Evolutionary conservation across 2,888 invertebrate genomes (phyloP).

Genomic region (Syrista parreyssii): DNA sequence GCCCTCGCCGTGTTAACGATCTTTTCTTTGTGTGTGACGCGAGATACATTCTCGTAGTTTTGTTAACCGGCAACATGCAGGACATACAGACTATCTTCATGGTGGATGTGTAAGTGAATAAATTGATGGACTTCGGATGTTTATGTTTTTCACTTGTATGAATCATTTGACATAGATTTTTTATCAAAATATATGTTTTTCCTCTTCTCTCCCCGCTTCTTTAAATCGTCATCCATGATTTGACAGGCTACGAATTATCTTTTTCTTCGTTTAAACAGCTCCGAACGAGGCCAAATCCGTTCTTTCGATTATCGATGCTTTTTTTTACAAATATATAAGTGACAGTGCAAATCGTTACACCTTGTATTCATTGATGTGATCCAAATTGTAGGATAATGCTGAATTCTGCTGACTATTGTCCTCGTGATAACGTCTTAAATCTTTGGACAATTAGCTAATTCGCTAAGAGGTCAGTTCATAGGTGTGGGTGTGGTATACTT

Average conservation of each 20-base stretch:
- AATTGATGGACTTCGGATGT: background rate
- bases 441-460: background rate
- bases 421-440: background rate
- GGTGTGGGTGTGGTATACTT: background rate
- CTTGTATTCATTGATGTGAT: background rate
- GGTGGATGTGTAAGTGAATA: background rate
- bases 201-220: background rate
- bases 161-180: background rate
- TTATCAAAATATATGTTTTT: background rate
- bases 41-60: background rate
- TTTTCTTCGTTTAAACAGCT: background rate
- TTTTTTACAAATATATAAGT: background rate
- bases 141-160: background rate
- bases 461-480: background rate
- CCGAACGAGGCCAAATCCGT: background rate
- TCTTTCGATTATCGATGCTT: background rate
- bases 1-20: background rate
- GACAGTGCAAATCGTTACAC: background rate
- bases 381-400: background rate
- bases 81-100: slow-evolving; percentile 24
- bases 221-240: background rate
- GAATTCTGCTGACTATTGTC: background rate
- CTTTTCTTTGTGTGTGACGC: background rate
- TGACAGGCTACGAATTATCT: background rate
- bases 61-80: slow-evolving; percentile 26